Evolutionary conservation across 2,888 invertebrate species (phyloP), one percentile per base, ranked within the genome.

Genomic region (Bugula neritina): DNA sequence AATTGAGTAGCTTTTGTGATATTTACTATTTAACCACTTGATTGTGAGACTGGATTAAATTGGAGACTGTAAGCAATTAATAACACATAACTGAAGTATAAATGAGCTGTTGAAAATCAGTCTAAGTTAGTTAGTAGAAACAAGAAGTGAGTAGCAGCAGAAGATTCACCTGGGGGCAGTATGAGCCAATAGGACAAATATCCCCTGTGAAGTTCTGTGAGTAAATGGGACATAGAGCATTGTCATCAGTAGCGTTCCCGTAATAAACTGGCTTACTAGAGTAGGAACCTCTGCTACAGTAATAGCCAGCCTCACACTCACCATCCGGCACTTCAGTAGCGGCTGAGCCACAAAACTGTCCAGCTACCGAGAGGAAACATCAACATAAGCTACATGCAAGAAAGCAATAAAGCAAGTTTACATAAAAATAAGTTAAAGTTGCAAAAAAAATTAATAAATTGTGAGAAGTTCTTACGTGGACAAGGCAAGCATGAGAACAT

Each of bases 221-320:
- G 73, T 81, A 82, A 17, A 80, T 75, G 13, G 82, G 82, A 72
- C 82, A 82, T 35, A 78, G 74, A 31, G 77, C 76, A 74, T 77
- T 76, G 25, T 72, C 69, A 3, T 72, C 71, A 13, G 78, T 74
- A n/a, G 74, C 74, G 72, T 79, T 79, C 72, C 76, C 76, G 31
- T 74, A 74, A 1, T 78, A 77, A 23, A 77, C 70, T 2, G 82
- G 82, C 74, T 76, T 78, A 74, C 75, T 72, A 23, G 76, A 74
- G 76, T 74, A 82, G 3, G 82, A 80, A 0, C 81, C 82, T n/a
- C 80, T 77, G 2, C 76, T 76, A 71, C 83, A 83, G 76, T 77
- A 82, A 81, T 81, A 83, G 25, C 83, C 83, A 21, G 78, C 76
- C 5, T 78, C 74, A 76, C 83, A 83, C 72, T 77, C 76, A 17